phyloP scores from a whole-genome alignment of 1,140 invertebrate genomes.

The Aphelenchoides fujianensis region DNA sequence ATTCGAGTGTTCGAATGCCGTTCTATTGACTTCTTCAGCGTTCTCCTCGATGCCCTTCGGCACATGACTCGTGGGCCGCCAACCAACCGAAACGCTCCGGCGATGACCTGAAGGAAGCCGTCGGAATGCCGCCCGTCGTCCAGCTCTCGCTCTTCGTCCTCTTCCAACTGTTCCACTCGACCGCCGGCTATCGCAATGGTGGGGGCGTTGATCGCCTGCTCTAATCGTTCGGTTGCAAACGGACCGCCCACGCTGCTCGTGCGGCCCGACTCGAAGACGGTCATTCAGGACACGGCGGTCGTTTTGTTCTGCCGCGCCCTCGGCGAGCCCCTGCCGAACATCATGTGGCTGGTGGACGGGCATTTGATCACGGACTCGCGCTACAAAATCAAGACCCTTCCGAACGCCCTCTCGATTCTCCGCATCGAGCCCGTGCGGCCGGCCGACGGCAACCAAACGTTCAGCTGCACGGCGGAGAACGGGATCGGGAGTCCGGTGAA shows the following conservation, averaged over 20 bases:
- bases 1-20: no score
- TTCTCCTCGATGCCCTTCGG: no score
- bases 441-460: constrained; percentile 78
- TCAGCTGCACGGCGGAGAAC: constrained; percentile 94
- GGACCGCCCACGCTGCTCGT: constrained; percentile 39
- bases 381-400: constrained; percentile 64
- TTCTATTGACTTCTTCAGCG: no score
- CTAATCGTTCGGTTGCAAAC: constrained; percentile 14
- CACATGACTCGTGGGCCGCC: no score
- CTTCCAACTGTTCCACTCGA: constrained; percentile 17
- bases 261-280: constrained; percentile 65
- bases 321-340: constrained; percentile 79
- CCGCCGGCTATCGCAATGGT: constrained; percentile 17
- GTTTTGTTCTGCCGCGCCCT: constrained; percentile 89
- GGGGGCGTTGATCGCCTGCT: no score
- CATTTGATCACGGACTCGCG: constrained; percentile 74
- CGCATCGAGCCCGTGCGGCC: constrained; percentile 84
- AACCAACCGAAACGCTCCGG: no score
- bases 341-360: constrained; percentile 84
- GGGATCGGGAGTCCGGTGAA: constrained; percentile 87
- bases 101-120: no score
- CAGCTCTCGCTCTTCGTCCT: not conserved
- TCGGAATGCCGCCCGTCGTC: not conserved
- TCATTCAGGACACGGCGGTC: constrained; percentile 82
- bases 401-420: constrained; percentile 73